A percentile compares a stretch with the other conserved stretches of the same genome.
phyloP scores from a whole-genome alignment of 2,888 invertebrate species.

The Mythimna impura region DNA sequence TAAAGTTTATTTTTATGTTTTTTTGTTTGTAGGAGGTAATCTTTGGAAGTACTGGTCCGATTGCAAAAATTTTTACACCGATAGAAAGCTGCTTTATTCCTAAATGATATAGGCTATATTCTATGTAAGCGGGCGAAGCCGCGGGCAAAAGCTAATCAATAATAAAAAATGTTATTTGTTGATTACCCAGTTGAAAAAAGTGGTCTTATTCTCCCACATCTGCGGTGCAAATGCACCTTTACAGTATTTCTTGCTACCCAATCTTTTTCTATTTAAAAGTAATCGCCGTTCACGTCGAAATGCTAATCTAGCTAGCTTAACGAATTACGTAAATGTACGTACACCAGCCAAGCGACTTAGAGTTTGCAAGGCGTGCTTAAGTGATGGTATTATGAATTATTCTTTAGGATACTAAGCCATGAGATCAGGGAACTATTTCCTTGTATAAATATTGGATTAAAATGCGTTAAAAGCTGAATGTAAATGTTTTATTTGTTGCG shows the following conservation, averaged over 20 bases:
- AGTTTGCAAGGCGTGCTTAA: conserved; percentile 45
- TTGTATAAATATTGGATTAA: conserved; percentile 12
- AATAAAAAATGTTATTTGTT: too few species aligned
- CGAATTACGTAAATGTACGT: conserved; percentile 46
- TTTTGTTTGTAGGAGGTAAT: too few species aligned
- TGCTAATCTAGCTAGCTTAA: conserved; percentile 31
- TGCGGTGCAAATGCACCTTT: background rate
- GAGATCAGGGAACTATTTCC: conserved; percentile 21
- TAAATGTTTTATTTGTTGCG: background rate
- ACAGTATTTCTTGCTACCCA: background rate
- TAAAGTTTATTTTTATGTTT: too few species aligned
- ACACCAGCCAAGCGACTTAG: conserved; percentile 23
- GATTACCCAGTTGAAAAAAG: too few species aligned
- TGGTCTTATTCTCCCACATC: too few species aligned
- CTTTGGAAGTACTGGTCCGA: too few species aligned
- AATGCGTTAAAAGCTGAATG: background rate
- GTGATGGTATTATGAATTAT: conserved; percentile 44
- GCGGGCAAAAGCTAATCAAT: too few species aligned
- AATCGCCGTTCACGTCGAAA: conserved; percentile 18
- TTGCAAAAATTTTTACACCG: too few species aligned
- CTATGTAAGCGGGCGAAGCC: too few species aligned
- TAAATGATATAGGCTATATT: too few species aligned
- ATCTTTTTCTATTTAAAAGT: conserved; percentile 7
- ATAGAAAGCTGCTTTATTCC: too few species aligned
- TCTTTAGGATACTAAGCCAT: conserved; percentile 19